Base-by-base conservation (phyloP, 2,797 vertebrate genomes). In the Anas bernieri region DNA sequence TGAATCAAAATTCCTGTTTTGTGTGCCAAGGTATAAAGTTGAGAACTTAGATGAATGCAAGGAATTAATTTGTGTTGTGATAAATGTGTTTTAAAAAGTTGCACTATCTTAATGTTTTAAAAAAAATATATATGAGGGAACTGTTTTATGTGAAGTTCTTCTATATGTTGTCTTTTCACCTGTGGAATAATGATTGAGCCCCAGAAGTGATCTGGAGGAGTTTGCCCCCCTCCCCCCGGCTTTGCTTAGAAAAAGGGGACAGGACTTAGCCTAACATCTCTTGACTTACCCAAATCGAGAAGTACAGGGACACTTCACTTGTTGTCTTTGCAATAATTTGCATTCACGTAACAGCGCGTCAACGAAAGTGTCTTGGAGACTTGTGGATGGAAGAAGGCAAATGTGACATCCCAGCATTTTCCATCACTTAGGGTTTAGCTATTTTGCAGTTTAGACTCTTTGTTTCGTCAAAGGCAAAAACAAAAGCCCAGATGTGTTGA, bases 11-110 rank as follows among this genome's bases (percentile, higher is more conserved):
- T 98, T 98, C 98, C 98, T 98, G 98, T 98, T 98, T 98, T 98
- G 98, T 98, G 99, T 99, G 99, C 99, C 99, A 99, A 99, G 98
- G 98, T 99, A 98, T 98, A 98, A 97, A 96, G 96, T 95, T 88
- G 96, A 97, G 96, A 98, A 98, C 97, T 97, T 95, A 96, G 96
- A 90, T 96, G 98, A 98, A 98, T 96, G 97, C 97, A 96, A 98
- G 97, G 97, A 97, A 96, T 97, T 97, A 97, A 98, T 98, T 98
- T 96, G 95, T 98, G 97, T 98, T 98, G 98, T 98, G 97, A 97
- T 96, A 96, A 97, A 96, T 97, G 96, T 98, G 96, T 98, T 98
- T 98, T 98, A 85, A 96, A 97, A 99, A 98, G 98, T 99, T 99
- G 99, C 99, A 99, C 99, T 99, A 98, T 98, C 98, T 97, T 96